These are phyloP conservation scores for Melanotaenia duboulayi DNA, from an alignment of 2,113 vertebrate genomes.

Conservation along the genomic window DNA sequence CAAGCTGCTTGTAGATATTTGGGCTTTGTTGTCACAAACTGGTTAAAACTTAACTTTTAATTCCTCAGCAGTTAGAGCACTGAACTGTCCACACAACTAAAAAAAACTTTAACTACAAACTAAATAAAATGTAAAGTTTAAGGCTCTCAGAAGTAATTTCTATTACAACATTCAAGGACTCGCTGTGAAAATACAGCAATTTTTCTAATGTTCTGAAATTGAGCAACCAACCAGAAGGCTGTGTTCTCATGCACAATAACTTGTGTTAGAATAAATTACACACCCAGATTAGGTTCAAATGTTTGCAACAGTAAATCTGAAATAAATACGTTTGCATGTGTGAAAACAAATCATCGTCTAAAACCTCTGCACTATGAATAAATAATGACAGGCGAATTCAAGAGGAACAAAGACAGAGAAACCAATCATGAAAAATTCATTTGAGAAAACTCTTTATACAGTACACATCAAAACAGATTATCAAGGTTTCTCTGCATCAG, in stretches of 20 bases:
- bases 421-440: constrained; percentile 24
- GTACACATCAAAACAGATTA: not conserved
- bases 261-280: constrained; percentile 2
- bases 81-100: not conserved
- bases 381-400: constrained; percentile 35
- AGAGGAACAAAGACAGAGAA: constrained; percentile 11
- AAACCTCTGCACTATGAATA: constrained; percentile 1
- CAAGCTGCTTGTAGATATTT: not conserved
- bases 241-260: not conserved
- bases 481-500: not conserved
- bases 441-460: not conserved
- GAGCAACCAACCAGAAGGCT: not conserved
- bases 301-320: constrained; percentile 6
- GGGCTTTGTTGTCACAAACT: not conserved
- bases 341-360: not conserved
- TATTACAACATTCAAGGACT: too few relatives aligned
- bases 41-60: not conserved
- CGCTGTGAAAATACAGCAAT: not conserved
- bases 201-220: not conserved
- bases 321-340: not conserved
- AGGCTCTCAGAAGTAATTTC: not conserved
- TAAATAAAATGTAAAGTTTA: not conserved
- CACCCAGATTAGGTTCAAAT: not conserved
- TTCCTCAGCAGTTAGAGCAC: not conserved
- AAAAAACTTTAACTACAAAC: too few relatives aligned